phyloP scores from a whole-genome alignment of 2,797 vertebrate species.

The Huso huso region DNA sequence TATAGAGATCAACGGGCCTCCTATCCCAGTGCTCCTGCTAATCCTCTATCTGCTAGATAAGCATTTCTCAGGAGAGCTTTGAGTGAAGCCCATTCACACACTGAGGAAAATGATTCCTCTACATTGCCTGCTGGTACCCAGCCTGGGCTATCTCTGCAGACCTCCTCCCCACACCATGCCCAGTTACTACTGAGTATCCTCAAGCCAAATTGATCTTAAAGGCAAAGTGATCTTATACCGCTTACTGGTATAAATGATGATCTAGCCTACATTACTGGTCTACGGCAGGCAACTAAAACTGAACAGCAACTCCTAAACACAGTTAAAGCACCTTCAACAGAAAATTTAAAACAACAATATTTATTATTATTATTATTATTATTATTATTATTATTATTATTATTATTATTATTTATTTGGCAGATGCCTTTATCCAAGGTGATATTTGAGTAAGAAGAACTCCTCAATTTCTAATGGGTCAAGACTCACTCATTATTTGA shows the following conservation, averaged over 20 bases:
- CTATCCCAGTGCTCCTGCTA: not conserved
- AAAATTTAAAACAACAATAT: not conserved
- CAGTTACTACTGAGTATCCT: not conserved
- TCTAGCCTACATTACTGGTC: no score
- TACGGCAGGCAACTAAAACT: not conserved
- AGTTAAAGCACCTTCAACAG: no score
- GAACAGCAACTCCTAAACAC: not conserved
- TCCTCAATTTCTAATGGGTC: no score
- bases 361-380: not conserved
- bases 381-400: not conserved
- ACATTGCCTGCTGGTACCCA: not conserved
- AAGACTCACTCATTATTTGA: no score
- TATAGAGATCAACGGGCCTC: not conserved
- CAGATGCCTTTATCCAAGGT: no score
- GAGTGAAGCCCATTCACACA: not conserved
- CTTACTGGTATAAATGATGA: no score
- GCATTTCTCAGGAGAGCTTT: not conserved
- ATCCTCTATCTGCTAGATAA: not conserved
- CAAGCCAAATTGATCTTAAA: not conserved
- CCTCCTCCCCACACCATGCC: not conserved
- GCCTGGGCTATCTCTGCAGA: not conserved
- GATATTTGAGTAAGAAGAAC: no score
- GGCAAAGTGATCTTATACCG: not conserved
- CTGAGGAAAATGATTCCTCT: not conserved
- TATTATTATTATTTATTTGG: not conserved